Base-by-base conservation (phyloP, 2,113 vertebrate genomes). In the Cariama cristata region DNA sequence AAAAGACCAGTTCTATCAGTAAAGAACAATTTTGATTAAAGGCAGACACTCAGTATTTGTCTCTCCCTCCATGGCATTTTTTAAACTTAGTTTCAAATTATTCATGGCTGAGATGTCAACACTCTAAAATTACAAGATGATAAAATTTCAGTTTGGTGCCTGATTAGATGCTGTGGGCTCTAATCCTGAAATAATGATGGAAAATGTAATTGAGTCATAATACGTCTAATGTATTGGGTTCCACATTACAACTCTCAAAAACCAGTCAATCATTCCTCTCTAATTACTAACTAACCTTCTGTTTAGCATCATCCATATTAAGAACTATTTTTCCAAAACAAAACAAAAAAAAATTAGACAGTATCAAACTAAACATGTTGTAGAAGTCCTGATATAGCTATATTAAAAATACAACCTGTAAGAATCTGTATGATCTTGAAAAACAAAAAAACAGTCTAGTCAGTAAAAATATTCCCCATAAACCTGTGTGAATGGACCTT, bases 201-300 rank as follows among this genome's bases (percentile, higher is more conserved):
- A 80, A 86, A 88, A 66, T 32, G 6, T 45, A 68, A 53, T 11
- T 8, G 19, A 87, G 35, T 52, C 49, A 35, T 26, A 75, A 12
- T 30, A 21, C 3, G 4, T 38, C 52, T 52, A 27, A 68, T 10
- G 14, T 9, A 63, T 0, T 0, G 3, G 6, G 10, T 68, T 45
- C 47, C 12, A 4, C 5, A 1, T 30, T 40, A 66, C 40, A 77
- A 35, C 8, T 47, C 73, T n/a, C 22, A 40, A 79, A 74, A 74
- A 42, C 14, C 26, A 91, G 19, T 32, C 38, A 50, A 20, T 35
- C 38, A 14, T 38, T 86, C 52, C 28, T 22, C 55, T 73, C 20
- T 52, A 38, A 56, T 50, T 68, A 67, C 30, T 53, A 38, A 79
- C 17, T 50, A 40, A 47, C 11, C 47, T 52, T 24, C 68, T 50